Conservation (phyloP, 2,888 invertebrate genomes). For the Epinotia bilunana region DNA sequence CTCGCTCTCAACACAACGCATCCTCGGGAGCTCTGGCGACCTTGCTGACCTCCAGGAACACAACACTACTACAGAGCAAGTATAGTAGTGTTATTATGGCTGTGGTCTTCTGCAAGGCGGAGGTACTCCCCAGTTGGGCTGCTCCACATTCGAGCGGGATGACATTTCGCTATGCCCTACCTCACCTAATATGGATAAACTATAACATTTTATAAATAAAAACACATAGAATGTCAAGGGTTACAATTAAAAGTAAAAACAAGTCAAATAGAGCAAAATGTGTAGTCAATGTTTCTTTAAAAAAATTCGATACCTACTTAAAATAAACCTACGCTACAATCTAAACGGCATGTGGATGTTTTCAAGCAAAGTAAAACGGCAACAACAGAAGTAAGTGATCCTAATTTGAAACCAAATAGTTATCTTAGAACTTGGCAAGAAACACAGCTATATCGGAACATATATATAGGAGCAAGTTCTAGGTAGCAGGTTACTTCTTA, state of each 20-base stretch:
- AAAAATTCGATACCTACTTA: not conserved
- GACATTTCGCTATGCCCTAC: too few relatives aligned
- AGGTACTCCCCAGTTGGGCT: too few relatives aligned
- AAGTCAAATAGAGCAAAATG: not conserved
- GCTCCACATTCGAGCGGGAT: too few relatives aligned
- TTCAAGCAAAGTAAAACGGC: not conserved
- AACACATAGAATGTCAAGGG: not conserved
- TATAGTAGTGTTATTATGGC: too few relatives aligned
- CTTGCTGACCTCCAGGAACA: too few relatives aligned
- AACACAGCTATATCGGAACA: slow-evolving; percentile 56
- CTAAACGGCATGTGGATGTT: not conserved
- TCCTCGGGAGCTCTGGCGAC: too few relatives aligned
- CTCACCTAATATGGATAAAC: too few relatives aligned
- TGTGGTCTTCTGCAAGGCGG: too few relatives aligned
- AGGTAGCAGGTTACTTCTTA: slow-evolving; percentile 65
- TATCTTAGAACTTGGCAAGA: slow-evolving; percentile 45
- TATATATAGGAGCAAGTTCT: slow-evolving; percentile 60
- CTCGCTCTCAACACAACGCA: too few relatives aligned
- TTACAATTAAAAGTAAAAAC: not conserved
- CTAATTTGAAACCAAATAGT: slow-evolving; percentile 41
- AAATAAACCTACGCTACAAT: not conserved
- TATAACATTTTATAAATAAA: not conserved
- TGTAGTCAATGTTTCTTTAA: not conserved
- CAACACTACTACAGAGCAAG: too few relatives aligned
- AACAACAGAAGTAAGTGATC: slow-evolving; percentile 32